phyloP scores from a whole-genome alignment of 1,140 invertebrate genomes.

The Babylonia areolata region DNA sequence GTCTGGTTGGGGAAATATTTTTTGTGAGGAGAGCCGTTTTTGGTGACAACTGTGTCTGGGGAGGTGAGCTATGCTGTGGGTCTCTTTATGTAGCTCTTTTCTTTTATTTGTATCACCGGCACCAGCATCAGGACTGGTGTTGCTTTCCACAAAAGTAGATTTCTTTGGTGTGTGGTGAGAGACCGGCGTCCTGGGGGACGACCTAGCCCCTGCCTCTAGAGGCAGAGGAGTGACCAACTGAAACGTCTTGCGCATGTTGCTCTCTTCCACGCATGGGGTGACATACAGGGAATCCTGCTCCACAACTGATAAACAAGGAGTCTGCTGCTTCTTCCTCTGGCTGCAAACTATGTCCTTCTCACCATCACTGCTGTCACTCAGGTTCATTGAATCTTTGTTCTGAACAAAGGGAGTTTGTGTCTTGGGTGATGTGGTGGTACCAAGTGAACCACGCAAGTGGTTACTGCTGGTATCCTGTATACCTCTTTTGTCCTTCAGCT shows the following conservation, averaged over 20 bases:
- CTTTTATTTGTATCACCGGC: neutral
- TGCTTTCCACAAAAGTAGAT: neutral
- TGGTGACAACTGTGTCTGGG: neutral
- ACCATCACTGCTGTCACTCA: neutral
- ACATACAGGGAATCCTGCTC: conserved; percentile 41
- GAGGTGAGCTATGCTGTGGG: neutral
- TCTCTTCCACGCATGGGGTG: conserved; percentile 16
- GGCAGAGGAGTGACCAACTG: conserved; percentile 27
- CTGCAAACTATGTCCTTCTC: neutral
- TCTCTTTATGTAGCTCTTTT: neutral
- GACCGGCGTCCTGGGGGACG: neutral
- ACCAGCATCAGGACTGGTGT: neutral
- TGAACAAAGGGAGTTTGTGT: neutral
- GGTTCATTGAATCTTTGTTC: neutral
- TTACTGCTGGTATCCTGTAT: neutral
- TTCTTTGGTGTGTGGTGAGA: neutral
- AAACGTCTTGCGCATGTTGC: conserved; percentile 25
- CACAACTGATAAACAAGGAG: conserved; percentile 1
- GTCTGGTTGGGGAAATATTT: neutral
- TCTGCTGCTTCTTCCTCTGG: neutral
- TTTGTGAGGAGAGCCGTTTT: neutral
- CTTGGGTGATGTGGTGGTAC: neutral
- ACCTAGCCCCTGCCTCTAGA: neutral
- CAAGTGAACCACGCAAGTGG: neutral
- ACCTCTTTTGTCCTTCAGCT: neutral